Base-by-base conservation (phyloP, 1,140 invertebrate species). In the Bemisia tabaci region DNA sequence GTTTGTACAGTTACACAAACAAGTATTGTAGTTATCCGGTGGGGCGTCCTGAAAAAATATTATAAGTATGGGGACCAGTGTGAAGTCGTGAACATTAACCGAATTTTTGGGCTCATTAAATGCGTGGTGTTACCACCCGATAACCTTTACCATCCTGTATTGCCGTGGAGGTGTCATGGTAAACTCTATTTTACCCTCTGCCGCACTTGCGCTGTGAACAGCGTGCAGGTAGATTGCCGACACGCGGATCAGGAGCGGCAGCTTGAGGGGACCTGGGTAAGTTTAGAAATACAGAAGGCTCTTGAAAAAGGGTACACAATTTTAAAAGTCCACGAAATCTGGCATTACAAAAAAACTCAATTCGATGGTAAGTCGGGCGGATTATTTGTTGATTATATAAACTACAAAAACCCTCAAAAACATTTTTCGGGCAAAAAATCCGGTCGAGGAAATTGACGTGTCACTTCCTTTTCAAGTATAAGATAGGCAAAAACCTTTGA, bases 191-290 rank as follows among this genome's bases (percentile, higher is more conserved):
- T 76, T 68, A 48, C 71, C 23, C 66, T 77, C 1, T 76, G 74
- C 66, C 69, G 68, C 22, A 68, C 70, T 12, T 75, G 72, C 61
- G 70, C 64, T 1, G 67, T 71, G 39, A 66, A 22, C 21, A n/a
- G 22, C 59, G 60, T 59, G 21, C 12, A 67, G 26, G 48, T 22
- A 2, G 59, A 26, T 22, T 75, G 71, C 61, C 2, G 12, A n/a
- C 77, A 80, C 69, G 68, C 33, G 9, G 68, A 71, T 26, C 68
- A 72, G 11, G 70, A 78, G 60, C 66, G 76, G 26, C 25, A 65
- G 0, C 68, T 80, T 12, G 71, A 61, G 0, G 77, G 78, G 60
- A 77, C 75, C 2, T 80, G 75, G 74, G 73, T 75, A 0, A 69
- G 71, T 12, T 71, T 74, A 22, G 78, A 80, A 71, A 17, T 79